Percentiles rank a stretch among this genome's conserved stretches.
phyloP scores from a whole-genome alignment of 2,113 vertebrate genomes.

The Pristiophorus japonicus region DNA sequence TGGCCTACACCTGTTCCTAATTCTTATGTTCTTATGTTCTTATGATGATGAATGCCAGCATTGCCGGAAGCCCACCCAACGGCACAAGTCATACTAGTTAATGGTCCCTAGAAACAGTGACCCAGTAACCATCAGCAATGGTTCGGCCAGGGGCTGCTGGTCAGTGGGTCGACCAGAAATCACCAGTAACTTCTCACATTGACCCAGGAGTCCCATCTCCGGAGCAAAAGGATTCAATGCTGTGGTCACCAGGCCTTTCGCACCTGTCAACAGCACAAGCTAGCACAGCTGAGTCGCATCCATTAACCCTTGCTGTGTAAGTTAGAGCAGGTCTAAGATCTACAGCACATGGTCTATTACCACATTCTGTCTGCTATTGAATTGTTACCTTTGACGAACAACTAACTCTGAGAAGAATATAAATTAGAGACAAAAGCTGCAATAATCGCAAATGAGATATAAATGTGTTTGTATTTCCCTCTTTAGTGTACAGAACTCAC shows the following conservation, averaged over 20 bases:
- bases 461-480: neutral
- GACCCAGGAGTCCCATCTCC: neutral
- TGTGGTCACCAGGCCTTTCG: neutral
- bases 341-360: neutral
- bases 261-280: neutral
- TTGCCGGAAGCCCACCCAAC: too few species aligned
- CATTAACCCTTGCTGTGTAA: neutral
- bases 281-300: neutral
- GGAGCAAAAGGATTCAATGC: neutral
- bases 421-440: neutral
- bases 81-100: neutral
- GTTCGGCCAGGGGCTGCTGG: too few species aligned
- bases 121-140: too few species aligned
- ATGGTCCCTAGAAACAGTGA: neutral
- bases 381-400: neutral
- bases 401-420: neutral
- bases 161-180: neutral
- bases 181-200: neutral
- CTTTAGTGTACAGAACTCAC: too few species aligned
- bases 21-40: too few species aligned
- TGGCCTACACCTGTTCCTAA: too few species aligned
- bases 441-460: neutral
- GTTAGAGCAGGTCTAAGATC: neutral
- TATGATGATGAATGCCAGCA: too few species aligned
- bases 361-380: neutral